A percentile compares a stretch with the other conserved stretches of the same genome.
Evolutionary conservation across 2,113 vertebrate species (phyloP).

Genomic region (Cygnus atratus): DNA sequence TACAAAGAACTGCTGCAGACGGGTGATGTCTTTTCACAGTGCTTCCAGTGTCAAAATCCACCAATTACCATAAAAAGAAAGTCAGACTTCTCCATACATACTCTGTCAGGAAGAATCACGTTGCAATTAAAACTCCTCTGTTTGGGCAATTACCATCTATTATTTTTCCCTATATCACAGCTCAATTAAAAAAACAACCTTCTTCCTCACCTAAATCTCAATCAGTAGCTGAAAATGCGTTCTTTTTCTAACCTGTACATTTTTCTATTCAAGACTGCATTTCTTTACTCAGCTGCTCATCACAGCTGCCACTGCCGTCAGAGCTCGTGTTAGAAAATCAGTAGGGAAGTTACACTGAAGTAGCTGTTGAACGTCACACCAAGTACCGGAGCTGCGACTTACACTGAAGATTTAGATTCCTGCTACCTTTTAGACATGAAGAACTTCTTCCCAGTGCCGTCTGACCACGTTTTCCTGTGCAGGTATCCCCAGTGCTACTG

Average conservation of each 20-base stretch:
- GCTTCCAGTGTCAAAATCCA: background rate
- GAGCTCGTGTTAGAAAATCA: background rate
- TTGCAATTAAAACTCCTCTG: background rate
- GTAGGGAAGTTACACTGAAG: background rate
- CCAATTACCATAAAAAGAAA: background rate
- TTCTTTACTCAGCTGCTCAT: background rate
- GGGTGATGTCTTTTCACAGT: background rate
- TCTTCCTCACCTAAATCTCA: background rate
- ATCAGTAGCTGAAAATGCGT: background rate
- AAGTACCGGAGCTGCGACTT: background rate
- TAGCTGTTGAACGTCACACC: background rate
- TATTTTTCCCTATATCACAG: background rate
- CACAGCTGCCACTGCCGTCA: background rate
- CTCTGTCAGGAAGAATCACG: background rate
- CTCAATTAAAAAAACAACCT: background rate
- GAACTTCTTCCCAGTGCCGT: background rate
- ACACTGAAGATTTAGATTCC: fast-evolving
- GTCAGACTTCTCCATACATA: background rate
- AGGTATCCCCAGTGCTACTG: fast-evolving
- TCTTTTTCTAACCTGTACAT: fast-evolving
- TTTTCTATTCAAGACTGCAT: background rate
- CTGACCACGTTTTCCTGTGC: background rate
- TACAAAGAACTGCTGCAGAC: background rate
- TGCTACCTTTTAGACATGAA: background rate
- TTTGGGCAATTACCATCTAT: background rate